Evolutionary conservation across 2,888 invertebrate genomes (phyloP).

Genomic region (Scaptomyza parva): DNA sequence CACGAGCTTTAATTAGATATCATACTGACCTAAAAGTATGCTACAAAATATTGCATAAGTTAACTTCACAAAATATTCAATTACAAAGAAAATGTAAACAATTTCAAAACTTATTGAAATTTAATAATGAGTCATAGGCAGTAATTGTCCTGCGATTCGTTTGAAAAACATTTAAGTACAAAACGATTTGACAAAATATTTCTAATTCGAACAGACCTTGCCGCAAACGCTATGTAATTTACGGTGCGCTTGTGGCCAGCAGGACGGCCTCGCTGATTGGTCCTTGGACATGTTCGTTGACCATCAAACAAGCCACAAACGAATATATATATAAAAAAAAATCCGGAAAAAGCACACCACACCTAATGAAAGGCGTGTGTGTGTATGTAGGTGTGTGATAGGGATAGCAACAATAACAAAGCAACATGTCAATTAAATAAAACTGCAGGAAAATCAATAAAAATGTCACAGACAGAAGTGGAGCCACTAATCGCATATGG

Average conservation of each 20-base stretch:
- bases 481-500: slow-evolving; percentile 23
- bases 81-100: too few species aligned
- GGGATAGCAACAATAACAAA: slow-evolving; percentile 78
- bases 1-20: too few species aligned
- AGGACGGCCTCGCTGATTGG: slow-evolving; percentile 48
- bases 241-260: slow-evolving; percentile 24
- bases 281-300: slow-evolving; percentile 82
- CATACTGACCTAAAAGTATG: not conserved
- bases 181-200: slow-evolving; percentile 42
- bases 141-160: not conserved
- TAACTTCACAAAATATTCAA: not conserved
- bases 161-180: slow-evolving; percentile 22
- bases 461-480: slow-evolving; percentile 29
- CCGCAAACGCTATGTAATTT: slow-evolving; percentile 56
- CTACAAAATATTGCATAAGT: too few species aligned
- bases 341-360: slow-evolving; percentile 45
- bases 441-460: slow-evolving; percentile 78
- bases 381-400: slow-evolving; percentile 29
- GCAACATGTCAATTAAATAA: slow-evolving; percentile 80
- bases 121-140: not conserved
- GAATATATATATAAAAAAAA: slow-evolving; percentile 33
- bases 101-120: not conserved
- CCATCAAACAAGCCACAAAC: slow-evolving; percentile 61
- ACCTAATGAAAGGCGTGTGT: not conserved
- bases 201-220: slow-evolving; percentile 58